phyloP scores from a whole-genome alignment of 2,888 invertebrate species.

The Kryphioiulus occultus region DNA sequence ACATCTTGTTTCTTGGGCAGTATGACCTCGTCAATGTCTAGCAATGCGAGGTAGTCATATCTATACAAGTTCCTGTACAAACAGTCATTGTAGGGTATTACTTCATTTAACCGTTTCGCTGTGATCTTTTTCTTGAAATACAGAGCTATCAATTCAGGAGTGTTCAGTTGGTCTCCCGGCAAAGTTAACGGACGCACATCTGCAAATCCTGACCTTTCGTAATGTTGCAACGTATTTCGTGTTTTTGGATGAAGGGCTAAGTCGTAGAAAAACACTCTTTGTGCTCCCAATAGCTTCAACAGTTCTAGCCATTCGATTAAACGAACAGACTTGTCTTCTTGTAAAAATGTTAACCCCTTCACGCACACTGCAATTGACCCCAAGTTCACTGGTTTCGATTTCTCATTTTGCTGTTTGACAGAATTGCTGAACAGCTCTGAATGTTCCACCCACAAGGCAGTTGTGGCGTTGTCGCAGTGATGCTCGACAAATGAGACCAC shows the following conservation, averaged over 20 bases:
- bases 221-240: slow-evolving; percentile 70
- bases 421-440: background rate
- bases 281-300: slow-evolving; percentile 83
- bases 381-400: slow-evolving; percentile 62
- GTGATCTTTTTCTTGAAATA: slow-evolving; percentile 90
- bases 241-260: slow-evolving; percentile 87
- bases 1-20: slow-evolving; percentile 74
- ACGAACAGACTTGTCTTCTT: slow-evolving; percentile 82
- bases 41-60: slow-evolving; percentile 85
- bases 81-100: slow-evolving; percentile 96
- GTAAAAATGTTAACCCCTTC: slow-evolving; percentile 90
- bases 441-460: slow-evolving; percentile 49
- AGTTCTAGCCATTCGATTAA: slow-evolving; percentile 95
- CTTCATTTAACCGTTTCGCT: slow-evolving; percentile 92
- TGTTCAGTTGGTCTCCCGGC: slow-evolving; percentile 89
- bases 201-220: slow-evolving; percentile 72
- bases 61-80: slow-evolving; percentile 89
- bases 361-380: slow-evolving; percentile 91
- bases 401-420: background rate
- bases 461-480: slow-evolving; percentile 51
- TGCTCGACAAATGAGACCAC: slow-evolving; percentile 51
- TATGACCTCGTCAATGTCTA: slow-evolving; percentile 94
- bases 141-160: slow-evolving; percentile 85
- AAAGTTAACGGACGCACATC: slow-evolving; percentile 81
- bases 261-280: slow-evolving; percentile 90